These are phyloP conservation scores for Hozukius guyotensis DNA, from an alignment of 2,797 vertebrate genomes.

Conservation along the genomic window DNA sequence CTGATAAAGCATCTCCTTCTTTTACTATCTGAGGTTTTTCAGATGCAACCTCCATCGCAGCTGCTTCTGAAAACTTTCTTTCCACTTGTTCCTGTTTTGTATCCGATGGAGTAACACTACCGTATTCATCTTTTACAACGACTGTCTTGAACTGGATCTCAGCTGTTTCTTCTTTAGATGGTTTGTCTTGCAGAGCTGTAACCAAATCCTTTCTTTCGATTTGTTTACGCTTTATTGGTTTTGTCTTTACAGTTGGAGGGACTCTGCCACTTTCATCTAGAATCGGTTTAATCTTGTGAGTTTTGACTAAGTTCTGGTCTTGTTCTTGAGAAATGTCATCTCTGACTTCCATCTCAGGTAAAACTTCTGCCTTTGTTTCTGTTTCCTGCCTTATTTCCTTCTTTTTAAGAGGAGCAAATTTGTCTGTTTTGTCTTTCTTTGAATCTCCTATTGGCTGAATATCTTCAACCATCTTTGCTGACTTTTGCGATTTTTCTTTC, in stretches of 20 bases:
- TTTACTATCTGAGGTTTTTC: background rate
- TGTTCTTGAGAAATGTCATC: background rate
- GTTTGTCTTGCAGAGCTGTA: background rate
- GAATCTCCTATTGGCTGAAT: background rate
- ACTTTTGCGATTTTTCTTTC: background rate
- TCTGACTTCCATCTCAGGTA: background rate
- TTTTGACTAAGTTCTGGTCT: background rate
- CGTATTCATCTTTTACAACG: slow-evolving; percentile 19
- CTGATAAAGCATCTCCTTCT: background rate
- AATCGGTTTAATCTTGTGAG: background rate
- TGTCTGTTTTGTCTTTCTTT: background rate
- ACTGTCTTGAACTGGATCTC: background rate
- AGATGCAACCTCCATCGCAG: slow-evolving; percentile 20
- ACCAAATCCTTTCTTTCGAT: background rate
- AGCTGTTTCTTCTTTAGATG: background rate
- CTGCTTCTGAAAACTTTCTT: background rate
- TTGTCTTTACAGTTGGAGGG: background rate
- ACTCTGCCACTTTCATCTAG: background rate
- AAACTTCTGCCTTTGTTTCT: background rate
- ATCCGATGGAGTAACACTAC: background rate
- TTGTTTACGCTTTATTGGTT: background rate
- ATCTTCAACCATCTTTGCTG: background rate
- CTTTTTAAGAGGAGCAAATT: background rate
- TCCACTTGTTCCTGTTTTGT: background rate
- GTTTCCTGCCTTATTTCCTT: background rate